Evolutionary conservation across 2,113 vertebrate species (phyloP), one percentile per base, ranked within the genome.

Genomic region (Macrotus californicus): DNA sequence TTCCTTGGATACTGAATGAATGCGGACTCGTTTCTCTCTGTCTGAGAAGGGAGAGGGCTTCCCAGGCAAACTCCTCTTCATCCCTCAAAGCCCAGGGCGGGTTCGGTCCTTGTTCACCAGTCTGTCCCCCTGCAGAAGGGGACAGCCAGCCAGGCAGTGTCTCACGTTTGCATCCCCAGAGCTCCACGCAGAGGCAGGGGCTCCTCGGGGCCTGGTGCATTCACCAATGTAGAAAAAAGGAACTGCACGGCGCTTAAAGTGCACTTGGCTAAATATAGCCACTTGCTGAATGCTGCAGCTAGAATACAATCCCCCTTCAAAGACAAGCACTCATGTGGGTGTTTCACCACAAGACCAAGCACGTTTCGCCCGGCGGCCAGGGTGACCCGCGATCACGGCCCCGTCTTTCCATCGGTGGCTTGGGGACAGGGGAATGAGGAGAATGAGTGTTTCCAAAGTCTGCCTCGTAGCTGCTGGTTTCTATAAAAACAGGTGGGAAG

Each of bases 251-350:
- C 43, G 12, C 43, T 93, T 43, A 13, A 13, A 94, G 77, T 26
- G 12, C 48, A 5, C 46, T 29, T 4, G 83, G 64, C 85, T 94
- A 85, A 93, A 82, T 93, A 67, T 70, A 77, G 92, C 34, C 26
- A 0, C 77, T 87, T 7, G 73, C 95, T 88, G 15, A 80, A 50
- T 19, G 41, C 8, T 6, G 64, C 5, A 1, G 34, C 56, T 64
- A 54, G 83, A 79, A 3, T 36, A 16, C 2, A 12, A 59, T 34
- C 43, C 4, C 2, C 43, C 36, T 0, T 1, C 21, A 21, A 81
- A 36, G 88, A 83, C 2, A 1, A 87, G 41, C 84, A 15, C n/a
- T 31, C 41, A 8, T 4, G 34, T 41, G 19, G 19, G 29, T 19
- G 3, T 86, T 24, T 80, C 36, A 43, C 80, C 29, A 1, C 9